Percentiles rank a stretch among this genome's conserved stretches.
These are phyloP conservation scores for Aphrophora alni DNA, from an alignment of 2,888 invertebrate genomes.

Conservation along the genomic window DNA sequence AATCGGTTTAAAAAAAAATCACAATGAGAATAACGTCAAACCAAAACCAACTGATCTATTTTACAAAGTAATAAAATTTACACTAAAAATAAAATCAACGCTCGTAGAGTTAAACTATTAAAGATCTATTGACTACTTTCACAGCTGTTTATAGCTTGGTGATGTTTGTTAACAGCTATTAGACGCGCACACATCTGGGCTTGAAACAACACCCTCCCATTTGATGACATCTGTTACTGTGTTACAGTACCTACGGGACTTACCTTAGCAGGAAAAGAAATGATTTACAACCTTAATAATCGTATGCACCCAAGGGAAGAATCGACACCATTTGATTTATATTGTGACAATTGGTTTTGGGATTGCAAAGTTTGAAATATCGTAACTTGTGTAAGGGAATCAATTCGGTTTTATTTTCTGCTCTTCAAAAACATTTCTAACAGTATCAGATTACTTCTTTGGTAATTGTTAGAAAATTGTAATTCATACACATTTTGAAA, in stretches of 20 bases:
- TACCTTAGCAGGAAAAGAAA: background rate
- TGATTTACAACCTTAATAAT: slow-evolving; percentile 3
- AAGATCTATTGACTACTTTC: background rate
- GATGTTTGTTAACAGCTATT: background rate
- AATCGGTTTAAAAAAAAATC: no score
- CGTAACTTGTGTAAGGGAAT: no score
- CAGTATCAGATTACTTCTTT: no score
- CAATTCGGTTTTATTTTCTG: no score
- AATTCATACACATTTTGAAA: no score
- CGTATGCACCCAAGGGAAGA: background rate
- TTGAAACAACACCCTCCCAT: background rate
- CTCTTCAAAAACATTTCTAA: no score
- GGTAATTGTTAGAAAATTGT: no score
- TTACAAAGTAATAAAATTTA: no score
- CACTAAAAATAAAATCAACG: no score
- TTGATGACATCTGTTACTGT: background rate
- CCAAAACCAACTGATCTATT: no score
- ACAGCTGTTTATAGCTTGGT: background rate
- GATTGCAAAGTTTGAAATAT: background rate
- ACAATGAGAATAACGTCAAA: no score
- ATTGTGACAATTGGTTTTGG: background rate
- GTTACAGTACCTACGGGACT: slow-evolving; percentile 1
- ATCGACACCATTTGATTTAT: background rate
- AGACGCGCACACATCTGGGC: background rate
- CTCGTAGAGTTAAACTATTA: no score